Evolutionary conservation across 2,113 vertebrate genomes (phyloP), one percentile per base, ranked within the genome.

Genomic region (Cephalopholis sonnerati): DNA sequence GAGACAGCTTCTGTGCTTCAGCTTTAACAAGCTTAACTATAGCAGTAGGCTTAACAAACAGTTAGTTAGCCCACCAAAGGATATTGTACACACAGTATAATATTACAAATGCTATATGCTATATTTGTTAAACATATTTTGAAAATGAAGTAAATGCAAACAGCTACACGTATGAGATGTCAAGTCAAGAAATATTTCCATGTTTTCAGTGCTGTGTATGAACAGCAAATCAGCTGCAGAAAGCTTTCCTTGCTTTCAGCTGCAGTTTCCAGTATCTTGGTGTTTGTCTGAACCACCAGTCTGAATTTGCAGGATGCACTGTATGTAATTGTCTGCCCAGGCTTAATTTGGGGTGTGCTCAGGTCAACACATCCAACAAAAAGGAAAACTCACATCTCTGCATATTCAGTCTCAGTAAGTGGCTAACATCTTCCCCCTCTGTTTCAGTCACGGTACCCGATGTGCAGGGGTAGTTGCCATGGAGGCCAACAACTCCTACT

Each of bases 391-490:
- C 51, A 36, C 62, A 58, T 90, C 67, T 63, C 59, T 73, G 66
- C 70, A 58, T 72, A 73, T 77, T 79, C 63, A 46, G 22, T 58
- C 74, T 84, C 74, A 81, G 55, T 71, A 25, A 76, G 85, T 77
- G 75, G 85, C 79, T 72, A 85, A 87, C 82, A 59, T 70, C 70
- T 61, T 67, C 73, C 74, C 69, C 66, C 27, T 89, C 61, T 90
- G 64, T 85, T 86, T 46, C 78, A 95, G 93, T 57, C 94, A 93
- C 36, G 92, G 92, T 36, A 93, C 93, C 86, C 92, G 87, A 63
- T 95, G 93, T 94, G 93, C 92, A 87, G 92, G 92, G 61, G 92
- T 96, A 93, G 90, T 96, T 89, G 94, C 94, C 87, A 93, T 94
- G 91, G 94, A 96, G 88, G 91, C 91, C 89, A 94, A 92, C 63